Evolutionary conservation across 2,888 invertebrate genomes (phyloP), one percentile per base, ranked within the genome.

Genomic region (Synergus gifuensis): DNA sequence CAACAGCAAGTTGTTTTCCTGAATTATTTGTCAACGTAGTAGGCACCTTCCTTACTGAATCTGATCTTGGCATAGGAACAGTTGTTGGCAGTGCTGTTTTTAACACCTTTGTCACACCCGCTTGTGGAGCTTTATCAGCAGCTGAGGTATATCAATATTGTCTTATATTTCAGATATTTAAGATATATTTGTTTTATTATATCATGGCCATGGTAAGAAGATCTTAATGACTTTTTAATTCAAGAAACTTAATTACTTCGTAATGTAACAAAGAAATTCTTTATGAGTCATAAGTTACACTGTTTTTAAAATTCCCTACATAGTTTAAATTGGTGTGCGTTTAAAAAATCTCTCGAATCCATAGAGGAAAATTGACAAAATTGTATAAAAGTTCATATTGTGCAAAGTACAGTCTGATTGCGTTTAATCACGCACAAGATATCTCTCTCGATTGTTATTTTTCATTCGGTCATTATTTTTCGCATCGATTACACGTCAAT

Each of bases 11-110:
- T 1, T 98, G 98, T 18, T 97, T 97, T 84, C 98, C 98, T 0
- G 98, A 99, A 92, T 95, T 98, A 83, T 98, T 98, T 92, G 97
- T 98, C 63, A 98, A 97, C 89, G 94, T 98, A 58, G 97, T 99
- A 73, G 98, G 97, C 4, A 97, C 97, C 0, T 96, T 98, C 87
- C 92, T 98, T 14, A 96, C 97, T 0, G 93, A 96, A 84, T 96
- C 97, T 0, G 97, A 97, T 88, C 95, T 98, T 91, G 98, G 98
- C 0, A 94, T 97, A 67, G 97, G 98, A 0, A 97, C 97, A 0
- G 96, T 98, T 7, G 96, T 98, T 12, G 98, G 98, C 0, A 97
- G 97, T 0, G 96, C 97, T 0, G 95, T 98, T 85, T 98, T 97
- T 92, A 98, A 98, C 88, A 96, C 96, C 0, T 94, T 98, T 0